These are phyloP conservation scores for Monomorium pharaonis DNA, from an alignment of 1,140 invertebrate genomes.

Conservation along the genomic window DNA sequence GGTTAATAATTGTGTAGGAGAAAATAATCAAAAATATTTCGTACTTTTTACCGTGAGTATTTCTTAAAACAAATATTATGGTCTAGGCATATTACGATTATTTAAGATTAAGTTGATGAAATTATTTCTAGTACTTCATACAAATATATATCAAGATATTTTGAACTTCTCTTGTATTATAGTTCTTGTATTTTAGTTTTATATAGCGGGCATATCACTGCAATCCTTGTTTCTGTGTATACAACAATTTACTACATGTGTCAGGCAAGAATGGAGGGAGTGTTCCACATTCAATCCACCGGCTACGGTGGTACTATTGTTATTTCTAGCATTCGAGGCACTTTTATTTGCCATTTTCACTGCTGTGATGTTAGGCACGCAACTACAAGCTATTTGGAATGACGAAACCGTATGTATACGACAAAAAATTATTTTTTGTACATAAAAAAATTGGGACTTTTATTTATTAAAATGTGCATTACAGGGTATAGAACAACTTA, in stretches of 20 bases:
- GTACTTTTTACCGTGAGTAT: conserved; percentile 98
- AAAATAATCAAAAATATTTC: conserved; percentile 99
- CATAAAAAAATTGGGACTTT: not conserved
- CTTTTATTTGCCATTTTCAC: conserved; percentile 99
- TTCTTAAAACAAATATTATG: not conserved
- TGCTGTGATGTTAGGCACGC: conserved; percentile 98
- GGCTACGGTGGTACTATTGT: conserved; percentile 96
- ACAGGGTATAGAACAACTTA: conserved; percentile 97
- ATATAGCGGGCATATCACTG: conserved; percentile 97
- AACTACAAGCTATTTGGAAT: conserved; percentile 99
- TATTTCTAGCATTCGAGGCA: conserved; percentile 98
- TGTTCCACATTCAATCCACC: conserved; percentile 97
- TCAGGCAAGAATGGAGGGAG: conserved; percentile 97
- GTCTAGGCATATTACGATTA: not conserved
- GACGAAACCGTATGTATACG: conserved; percentile 95
- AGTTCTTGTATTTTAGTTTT: conserved; percentile 95
- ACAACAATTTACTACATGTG: conserved; percentile 97
- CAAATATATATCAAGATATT: too few relatives aligned
- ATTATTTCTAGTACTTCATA: not conserved
- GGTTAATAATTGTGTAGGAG: conserved; percentile 99
- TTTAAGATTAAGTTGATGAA: not conserved
- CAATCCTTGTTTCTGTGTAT: conserved; percentile 97
- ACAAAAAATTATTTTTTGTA: not conserved
- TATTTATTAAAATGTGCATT: conserved; percentile 62
- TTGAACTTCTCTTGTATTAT: too few relatives aligned